Conservation (phyloP, 2,888 invertebrate species). For the Tridacna gigas region DNA sequence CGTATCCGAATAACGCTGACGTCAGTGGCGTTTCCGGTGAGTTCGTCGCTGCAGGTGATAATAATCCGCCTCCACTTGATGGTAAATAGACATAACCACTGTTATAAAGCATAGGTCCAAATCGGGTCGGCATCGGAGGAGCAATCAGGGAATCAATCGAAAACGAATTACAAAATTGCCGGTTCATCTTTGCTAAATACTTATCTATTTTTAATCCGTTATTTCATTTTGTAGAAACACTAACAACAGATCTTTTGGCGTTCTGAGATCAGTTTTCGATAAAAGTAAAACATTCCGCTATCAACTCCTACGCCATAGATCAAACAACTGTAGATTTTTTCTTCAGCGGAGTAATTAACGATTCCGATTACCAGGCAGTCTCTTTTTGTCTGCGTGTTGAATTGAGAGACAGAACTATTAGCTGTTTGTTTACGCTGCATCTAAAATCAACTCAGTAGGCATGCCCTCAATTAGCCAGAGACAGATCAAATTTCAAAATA, state of each 20-base stretch:
- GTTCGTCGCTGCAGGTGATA: constrained; percentile 32
- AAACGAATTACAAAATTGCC: constrained; percentile 71
- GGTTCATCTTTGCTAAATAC: constrained; percentile 59
- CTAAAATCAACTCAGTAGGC: constrained; percentile 34
- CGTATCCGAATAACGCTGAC: constrained; percentile 46
- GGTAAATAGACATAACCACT: constrained; percentile 71
- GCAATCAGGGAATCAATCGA: constrained; percentile 76
- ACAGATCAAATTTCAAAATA: constrained; percentile 27
- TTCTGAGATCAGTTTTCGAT: too few relatives aligned
- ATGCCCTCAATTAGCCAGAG: constrained; percentile 23
- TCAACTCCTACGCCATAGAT: neutral
- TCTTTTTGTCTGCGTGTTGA: neutral
- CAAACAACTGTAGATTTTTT: neutral
- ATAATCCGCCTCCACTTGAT: constrained; percentile 46
- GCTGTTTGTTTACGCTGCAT: constrained; percentile 22
- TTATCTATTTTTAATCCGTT: neutral
- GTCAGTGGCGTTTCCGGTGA: constrained; percentile 38
- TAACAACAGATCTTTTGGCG: too few relatives aligned
- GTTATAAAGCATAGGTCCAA: constrained; percentile 69
- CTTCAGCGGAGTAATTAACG: neutral
- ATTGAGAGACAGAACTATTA: constrained; percentile 23
- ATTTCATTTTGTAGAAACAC: too few relatives aligned
- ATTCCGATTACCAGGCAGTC: neutral
- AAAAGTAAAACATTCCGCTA: neutral
- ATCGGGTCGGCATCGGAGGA: constrained; percentile 61